phyloP scores from a whole-genome alignment of 2,797 vertebrate genomes.

The Pseudochromis fuscus region DNA sequence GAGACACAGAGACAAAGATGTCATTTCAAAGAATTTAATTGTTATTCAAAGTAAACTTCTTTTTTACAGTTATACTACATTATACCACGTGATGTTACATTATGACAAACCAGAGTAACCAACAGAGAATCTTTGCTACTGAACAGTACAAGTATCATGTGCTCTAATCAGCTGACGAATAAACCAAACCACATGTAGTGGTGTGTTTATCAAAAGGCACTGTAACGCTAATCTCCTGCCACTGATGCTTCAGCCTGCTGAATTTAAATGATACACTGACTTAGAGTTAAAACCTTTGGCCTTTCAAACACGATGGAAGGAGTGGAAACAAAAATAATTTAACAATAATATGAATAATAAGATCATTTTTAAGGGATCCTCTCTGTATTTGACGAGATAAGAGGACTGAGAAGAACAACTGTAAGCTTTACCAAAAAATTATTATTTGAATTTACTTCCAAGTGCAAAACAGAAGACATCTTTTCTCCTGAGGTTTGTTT shows the following conservation, averaged over 20 bases:
- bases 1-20: neutral
- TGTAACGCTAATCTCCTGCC: neutral
- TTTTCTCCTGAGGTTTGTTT: no score
- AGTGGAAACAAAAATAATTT: no score
- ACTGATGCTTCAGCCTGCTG: neutral
- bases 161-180: neutral
- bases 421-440: no score
- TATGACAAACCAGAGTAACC: neutral
- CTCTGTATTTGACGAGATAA: no score
- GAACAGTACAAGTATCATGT: slow-evolving; percentile 4
- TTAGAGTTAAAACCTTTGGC: slow-evolving; percentile 1
- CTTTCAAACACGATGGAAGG: neutral
- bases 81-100: no score
- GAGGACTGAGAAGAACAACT: no score
- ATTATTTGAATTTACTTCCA: no score
- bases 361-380: no score
- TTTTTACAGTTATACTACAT: no score
- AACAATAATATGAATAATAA: no score
- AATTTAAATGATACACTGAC: neutral
- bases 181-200: neutral
- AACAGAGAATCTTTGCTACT: slow-evolving; percentile 9
- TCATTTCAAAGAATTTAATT: slow-evolving; percentile 32
- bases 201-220: neutral
- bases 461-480: no score
- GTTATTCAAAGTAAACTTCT: slow-evolving; percentile 30